These are phyloP conservation scores for Nyctibius grandis DNA, from an alignment of 2,797 vertebrate species.

Conservation along the genomic window DNA sequence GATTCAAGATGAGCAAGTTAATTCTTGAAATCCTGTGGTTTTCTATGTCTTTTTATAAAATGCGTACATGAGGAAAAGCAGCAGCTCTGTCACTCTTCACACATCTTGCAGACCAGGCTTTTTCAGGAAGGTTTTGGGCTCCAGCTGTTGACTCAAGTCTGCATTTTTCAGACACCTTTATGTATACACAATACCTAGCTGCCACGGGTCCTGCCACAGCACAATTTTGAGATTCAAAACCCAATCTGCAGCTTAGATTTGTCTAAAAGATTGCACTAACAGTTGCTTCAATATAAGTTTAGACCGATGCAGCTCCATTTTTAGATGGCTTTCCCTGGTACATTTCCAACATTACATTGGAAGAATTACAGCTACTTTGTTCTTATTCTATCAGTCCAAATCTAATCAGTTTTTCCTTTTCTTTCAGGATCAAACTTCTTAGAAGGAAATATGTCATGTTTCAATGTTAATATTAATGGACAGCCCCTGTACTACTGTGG, in stretches of 20 bases:
- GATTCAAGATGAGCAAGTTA: neutral
- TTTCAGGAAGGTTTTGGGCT: neutral
- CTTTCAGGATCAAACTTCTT: neutral
- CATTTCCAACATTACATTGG: neutral
- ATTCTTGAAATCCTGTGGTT: neutral
- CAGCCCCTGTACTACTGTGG: neutral
- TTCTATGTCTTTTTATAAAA: neutral
- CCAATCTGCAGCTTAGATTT: neutral
- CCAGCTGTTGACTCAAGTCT: neutral
- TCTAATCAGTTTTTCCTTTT: neutral
- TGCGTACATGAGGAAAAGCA: rapidly evolving
- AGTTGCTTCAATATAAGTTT: neutral
- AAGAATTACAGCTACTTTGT: neutral
- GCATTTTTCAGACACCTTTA: neutral
- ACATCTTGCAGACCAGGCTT: neutral
- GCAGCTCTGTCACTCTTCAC: neutral
- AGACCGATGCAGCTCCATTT: neutral
- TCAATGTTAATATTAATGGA: neutral
- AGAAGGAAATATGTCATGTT: neutral
- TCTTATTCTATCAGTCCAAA: neutral
- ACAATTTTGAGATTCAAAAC: neutral
- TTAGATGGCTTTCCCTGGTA: neutral
- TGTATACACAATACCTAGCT: neutral
- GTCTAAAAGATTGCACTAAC: neutral
- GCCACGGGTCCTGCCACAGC: neutral